A percentile compares a stretch with the other conserved stretches of the same genome.
Evolutionary conservation across 1,140 invertebrate species (phyloP).

Genomic region (Potamilus streckersoni): DNA sequence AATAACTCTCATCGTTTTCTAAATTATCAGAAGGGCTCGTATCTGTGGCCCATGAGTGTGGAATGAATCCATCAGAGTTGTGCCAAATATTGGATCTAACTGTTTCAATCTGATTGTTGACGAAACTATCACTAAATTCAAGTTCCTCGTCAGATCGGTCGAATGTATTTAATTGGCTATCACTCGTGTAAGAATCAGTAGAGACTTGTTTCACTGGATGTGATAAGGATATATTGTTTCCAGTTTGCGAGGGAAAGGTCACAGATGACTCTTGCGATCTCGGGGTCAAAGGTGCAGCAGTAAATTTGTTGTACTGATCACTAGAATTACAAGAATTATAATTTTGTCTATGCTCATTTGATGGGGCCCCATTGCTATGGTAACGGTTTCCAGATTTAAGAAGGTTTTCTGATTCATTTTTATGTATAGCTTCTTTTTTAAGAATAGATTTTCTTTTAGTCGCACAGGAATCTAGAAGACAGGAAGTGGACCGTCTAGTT

Average conservation of each 20-base stretch:
- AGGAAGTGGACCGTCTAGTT: conserved; percentile 41
- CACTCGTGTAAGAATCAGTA: conserved; percentile 32
- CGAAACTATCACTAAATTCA: conserved; percentile 55
- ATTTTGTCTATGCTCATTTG: not conserved
- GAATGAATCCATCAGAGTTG: conserved; percentile 27
- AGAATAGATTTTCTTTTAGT: conserved; percentile 78
- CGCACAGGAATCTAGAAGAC: conserved; percentile 39
- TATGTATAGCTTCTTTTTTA: conserved; percentile 76
- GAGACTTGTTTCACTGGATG: conserved; percentile 29
- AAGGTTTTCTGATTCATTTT: conserved; percentile 83
- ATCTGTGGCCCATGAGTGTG: conserved; percentile 44
- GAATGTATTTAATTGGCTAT: conserved; percentile 31
- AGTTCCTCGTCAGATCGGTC: conserved; percentile 48
- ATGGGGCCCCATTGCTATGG: conserved; percentile 18
- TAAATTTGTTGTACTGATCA: conserved; percentile 12
- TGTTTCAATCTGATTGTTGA: conserved; percentile 31
- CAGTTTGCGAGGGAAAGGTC: conserved; percentile 11
- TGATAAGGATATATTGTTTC: conserved; percentile 21
- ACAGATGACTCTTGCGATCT: not conserved
- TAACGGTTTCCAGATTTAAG: conserved; percentile 23
- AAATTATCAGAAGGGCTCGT: conserved; percentile 58
- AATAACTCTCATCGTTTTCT: conserved; percentile 48
- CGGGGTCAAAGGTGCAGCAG: not conserved
- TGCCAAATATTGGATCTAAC: conserved; percentile 42
- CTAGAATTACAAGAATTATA: conserved; percentile 21